Conservation (phyloP, 1,140 invertebrate genomes). For the Drosophila lini region DNA sequence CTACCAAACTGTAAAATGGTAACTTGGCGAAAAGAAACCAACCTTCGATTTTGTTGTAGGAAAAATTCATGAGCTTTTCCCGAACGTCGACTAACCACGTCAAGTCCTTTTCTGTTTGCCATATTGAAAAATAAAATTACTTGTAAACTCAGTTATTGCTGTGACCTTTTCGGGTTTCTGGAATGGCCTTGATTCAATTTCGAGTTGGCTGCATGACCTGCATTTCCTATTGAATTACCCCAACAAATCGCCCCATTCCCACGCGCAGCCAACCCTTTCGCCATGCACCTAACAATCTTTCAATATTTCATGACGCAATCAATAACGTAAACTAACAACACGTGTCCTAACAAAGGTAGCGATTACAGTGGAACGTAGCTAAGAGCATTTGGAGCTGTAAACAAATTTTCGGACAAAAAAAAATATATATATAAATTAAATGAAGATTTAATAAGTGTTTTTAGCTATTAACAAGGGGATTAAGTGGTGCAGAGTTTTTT, state of each 20-base stretch:
- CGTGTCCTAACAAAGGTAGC: slow-evolving; percentile 36
- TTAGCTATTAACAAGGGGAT: too few species aligned
- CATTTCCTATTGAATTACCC: slow-evolving; percentile 40
- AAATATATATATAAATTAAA: too few species aligned
- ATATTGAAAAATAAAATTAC: slow-evolving; percentile 27
- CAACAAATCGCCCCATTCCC: slow-evolving; percentile 4
- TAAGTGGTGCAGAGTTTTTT: too few species aligned
- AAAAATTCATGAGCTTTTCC: slow-evolving; percentile 11
- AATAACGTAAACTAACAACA: slow-evolving; percentile 76
- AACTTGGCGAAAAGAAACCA: not conserved
- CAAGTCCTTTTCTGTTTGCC: slow-evolving; percentile 11
- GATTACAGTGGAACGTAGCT: slow-evolving; percentile 2
- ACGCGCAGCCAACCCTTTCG: slow-evolving; percentile 22
- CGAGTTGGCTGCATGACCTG: slow-evolving; percentile 51
- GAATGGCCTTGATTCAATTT: slow-evolving; percentile 41
- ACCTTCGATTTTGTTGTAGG: not conserved
- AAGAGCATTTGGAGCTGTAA: too few species aligned
- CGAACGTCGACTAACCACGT: slow-evolving; percentile 12
- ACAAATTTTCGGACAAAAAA: too few species aligned
- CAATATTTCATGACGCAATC: slow-evolving; percentile 80
- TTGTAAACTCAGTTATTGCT: slow-evolving; percentile 16
- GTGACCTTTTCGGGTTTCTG: slow-evolving; percentile 47
- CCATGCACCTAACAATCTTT: slow-evolving; percentile 64
- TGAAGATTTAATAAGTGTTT: too few species aligned
- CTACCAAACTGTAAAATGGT: not conserved